Evolutionary conservation across 2,113 vertebrate genomes (phyloP), one percentile per base, ranked within the genome.

Genomic region (Pedionomus torquatus): DNA sequence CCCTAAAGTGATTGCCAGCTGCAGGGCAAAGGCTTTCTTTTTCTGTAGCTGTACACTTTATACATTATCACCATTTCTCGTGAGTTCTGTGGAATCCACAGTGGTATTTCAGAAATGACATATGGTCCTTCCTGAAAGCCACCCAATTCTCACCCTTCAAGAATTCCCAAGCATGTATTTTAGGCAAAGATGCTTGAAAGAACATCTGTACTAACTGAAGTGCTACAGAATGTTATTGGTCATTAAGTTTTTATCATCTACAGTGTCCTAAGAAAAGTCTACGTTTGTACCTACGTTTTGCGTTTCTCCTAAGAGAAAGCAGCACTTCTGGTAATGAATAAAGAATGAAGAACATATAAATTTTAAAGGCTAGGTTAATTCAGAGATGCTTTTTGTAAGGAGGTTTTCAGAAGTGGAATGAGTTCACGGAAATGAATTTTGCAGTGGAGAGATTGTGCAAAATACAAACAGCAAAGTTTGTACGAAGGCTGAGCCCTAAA

Each of bases 361-460:
- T 79, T 90, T 82, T 87, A 74, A 72, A 91, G 71, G 75, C 61
- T 69, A 55, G 19, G 48, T 76, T 68, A 39, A 70, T 83, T 78
- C 43, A 77, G 76, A 83, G 54, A 30, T 51, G 49, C 25, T 90
- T 86, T 89, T 57, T 81, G 5, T 63, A 8, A 54, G 44, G 39
- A 93, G 33, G 13, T 75, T 96, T 91, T 37, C 35, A 43, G 52
- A 89, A 68, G 69, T 17, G 35, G 64, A 37, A 75, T 68, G 55
- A 55, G 72, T 51, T 87, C 2, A 21, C 5, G 2, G 83, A 81
- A 91, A 63, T 33, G 2, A 66, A 17, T 60, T 89, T 57, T 43
- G 28, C 74, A 23, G 30, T 65, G 65, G 28, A 57, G 61, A 30
- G 49, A 13, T 15, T 0, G 0, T 46, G 24, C 1, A 6, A 64